Evolutionary conservation across 2,888 invertebrate genomes (phyloP), one percentile per base, ranked within the genome.

Genomic region (Neocrepidodera transversa): DNA sequence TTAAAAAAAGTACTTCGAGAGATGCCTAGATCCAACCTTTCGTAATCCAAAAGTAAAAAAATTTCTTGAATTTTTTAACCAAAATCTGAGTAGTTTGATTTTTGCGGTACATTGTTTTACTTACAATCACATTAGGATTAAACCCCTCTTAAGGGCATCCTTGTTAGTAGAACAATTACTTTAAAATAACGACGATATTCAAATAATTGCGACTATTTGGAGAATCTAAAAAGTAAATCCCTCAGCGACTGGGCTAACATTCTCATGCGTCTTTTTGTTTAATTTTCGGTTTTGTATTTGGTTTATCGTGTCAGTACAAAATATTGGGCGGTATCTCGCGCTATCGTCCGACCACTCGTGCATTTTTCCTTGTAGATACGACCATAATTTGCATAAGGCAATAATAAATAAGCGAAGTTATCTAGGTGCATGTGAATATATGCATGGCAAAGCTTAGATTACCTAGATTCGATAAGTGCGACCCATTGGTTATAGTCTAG

Each of bases 331-430:
- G 61, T 74, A 74, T 74, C 72, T 68, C 64, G 53, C 67, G 69
- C 69, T 73, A 75, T 75, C 65, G 71, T 72, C 66, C 60, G 68
- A 63, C 68, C 61, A 72, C 74, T 74, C 76, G 73, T 76, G 76
- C 76, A 77, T 77, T 76, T 76, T 77, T 77, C 70, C 71, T 70
- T 66, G 71, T 65, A 74, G 76, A 77, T 77, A 77, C 68, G 69
- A 67, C 67, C 68, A 71, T 72, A 75, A 78, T 78, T 78, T 78
- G 76, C 78, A 78, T 78, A 77, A 77, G 76, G 75, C 72, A 69
- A 76, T 76, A 78, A 77, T 78, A 78, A 77, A 78, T 78, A 76
- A 76, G 73, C 72, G 73, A 73, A 76, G 74, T 76, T 77, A 77
- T 76, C 76, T 76, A 73, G 72, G 74, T 72, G 72, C 72, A 75